These are phyloP conservation scores for Chymomyza fuscimana DNA, from an alignment of 2,888 invertebrate genomes.

Conservation along the genomic window DNA sequence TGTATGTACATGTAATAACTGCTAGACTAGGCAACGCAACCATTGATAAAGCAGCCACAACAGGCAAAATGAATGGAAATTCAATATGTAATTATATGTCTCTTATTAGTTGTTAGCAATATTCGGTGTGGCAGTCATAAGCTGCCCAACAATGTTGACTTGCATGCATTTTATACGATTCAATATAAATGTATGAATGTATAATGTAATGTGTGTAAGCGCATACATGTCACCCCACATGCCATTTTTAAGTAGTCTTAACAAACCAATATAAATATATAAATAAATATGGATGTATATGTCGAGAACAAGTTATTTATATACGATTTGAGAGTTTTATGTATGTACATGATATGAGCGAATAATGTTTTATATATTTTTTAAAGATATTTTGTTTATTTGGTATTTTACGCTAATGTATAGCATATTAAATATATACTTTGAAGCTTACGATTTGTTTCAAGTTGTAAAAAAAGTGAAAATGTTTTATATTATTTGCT, in stretches of 20 bases:
- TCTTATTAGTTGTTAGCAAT: conserved; percentile 7
- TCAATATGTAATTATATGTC: conserved; percentile 36
- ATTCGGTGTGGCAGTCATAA: neutral
- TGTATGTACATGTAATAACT: conserved; percentile 68
- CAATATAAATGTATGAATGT: conserved; percentile 55
- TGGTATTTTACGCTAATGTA: conserved; percentile 41
- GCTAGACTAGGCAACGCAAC: neutral
- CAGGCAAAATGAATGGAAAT: conserved; percentile 27
- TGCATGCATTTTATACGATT: conserved; percentile 28
- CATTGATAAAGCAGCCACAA: conserved; percentile 2
- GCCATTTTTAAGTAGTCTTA: conserved; percentile 68
- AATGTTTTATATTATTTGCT: conserved; percentile 25
- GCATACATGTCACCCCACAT: conserved; percentile 65
- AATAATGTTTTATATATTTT: conserved; percentile 68
- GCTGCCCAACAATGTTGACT: conserved; percentile 3
- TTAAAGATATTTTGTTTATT: conserved; percentile 56
- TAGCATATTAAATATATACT: conserved; percentile 32
- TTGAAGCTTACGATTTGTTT: conserved; percentile 55
- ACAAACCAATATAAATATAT: conserved; percentile 40
- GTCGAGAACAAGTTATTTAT: conserved; percentile 8
- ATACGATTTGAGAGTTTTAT: conserved; percentile 51
- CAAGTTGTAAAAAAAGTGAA: conserved; percentile 29
- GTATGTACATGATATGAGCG: conserved; percentile 61
- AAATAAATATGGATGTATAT: conserved; percentile 42
- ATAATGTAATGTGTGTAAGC: conserved; percentile 51